These are phyloP conservation scores for Capitella teleta DNA, from an alignment of 1,140 invertebrate species.

Conservation along the genomic window DNA sequence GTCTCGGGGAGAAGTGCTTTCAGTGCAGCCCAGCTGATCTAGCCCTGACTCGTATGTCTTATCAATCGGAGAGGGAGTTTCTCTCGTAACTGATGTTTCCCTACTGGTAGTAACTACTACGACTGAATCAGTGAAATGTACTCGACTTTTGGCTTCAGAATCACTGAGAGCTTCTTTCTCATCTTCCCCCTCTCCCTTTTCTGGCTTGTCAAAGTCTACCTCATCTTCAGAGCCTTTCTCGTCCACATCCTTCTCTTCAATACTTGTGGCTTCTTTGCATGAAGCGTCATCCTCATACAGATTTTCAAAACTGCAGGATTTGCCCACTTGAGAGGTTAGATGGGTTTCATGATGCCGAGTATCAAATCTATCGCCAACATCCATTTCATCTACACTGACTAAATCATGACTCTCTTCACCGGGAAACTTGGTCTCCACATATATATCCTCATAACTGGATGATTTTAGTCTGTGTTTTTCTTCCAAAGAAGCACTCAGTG, in stretches of 20 bases:
- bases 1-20: neutral
- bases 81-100: neutral
- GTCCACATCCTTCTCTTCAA: slow-evolving; percentile 8
- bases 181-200: slow-evolving; percentile 12
- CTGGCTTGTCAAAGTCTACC: neutral
- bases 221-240: slow-evolving; percentile 1
- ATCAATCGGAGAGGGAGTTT: slow-evolving; percentile 9
- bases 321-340: neutral
- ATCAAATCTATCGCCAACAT: slow-evolving; percentile 7
- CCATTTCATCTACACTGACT: neutral
- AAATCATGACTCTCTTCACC: neutral
- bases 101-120: neutral
- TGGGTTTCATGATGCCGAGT: neutral
- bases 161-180: slow-evolving; percentile 13
- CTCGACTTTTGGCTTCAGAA: neutral
- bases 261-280: neutral
- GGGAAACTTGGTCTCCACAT: neutral
- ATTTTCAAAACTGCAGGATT: slow-evolving; percentile 6
- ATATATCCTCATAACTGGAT: slow-evolving; percentile 6
- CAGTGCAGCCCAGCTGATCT: slow-evolving; percentile 1
- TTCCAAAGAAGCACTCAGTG: no score
- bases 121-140: neutral
- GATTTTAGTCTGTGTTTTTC: slow-evolving; percentile 1
- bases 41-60: slow-evolving; percentile 13
- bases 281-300: slow-evolving; percentile 4